Evolutionary conservation across 2,113 vertebrate species (phyloP), one percentile per base, ranked within the genome.

Genomic region (Lophochroa leadbeateri): DNA sequence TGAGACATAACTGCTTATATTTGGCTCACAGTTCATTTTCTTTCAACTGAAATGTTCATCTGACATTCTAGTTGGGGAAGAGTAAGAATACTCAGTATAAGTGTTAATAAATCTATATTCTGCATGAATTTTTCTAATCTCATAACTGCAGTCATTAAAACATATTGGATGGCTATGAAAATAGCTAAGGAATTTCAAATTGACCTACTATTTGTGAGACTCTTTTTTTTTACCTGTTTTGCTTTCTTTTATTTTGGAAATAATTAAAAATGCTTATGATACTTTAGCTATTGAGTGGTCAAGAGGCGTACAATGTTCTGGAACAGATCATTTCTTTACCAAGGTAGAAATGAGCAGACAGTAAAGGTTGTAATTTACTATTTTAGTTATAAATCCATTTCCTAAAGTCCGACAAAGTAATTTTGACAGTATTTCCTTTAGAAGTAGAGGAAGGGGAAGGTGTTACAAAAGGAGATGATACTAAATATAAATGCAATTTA

Each of bases 121-220:
- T 89, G 93, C 80, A 86, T 92, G 37, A 92, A 91, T 95, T 84
- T 92, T 79, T 91, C 79, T 89, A 5, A 75, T 95, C 86, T 94
- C 88, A 31, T 90, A 84, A 76, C 57, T 82, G 21, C 55, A 79
- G 64, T 63, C 50, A 58, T 92, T 93, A 76, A 89, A 88, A 65
- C 28, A 4, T 65, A 29, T 27, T 52, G 80, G 29, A 27, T 86
- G 17, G 47, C 35, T 83, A 37, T 92, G 82, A 55, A 94, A 86
- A 84, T 88, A 77, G 46, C 28, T 2, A 65, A 64, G 24, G 39
- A 44, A 72, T 92, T 84, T 94, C 46, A 69, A 11, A 77, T 71
- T 17, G 6, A 35, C 20, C 3, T 21, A 17, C 25, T 14, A 15
- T 21, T 93, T 39, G 10, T 29, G 46, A 63, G 7, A 50, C 14